Base-by-base conservation (phyloP, 92 coral and sea anemone species). In the Phenganax subtilis region DNA sequence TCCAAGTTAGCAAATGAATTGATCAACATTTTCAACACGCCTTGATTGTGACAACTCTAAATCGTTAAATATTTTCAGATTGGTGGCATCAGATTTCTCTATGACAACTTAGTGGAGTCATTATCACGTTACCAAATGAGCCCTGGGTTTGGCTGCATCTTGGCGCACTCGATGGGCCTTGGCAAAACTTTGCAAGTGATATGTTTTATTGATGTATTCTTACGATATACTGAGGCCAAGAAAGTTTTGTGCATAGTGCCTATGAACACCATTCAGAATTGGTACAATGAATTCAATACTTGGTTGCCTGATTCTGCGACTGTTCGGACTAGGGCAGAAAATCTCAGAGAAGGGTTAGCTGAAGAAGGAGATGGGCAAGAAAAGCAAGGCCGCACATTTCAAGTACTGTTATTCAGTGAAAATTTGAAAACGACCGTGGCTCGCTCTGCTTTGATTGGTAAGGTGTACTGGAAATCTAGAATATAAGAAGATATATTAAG, bases 121-220 rank as follows among this genome's bases (percentile, higher is more conserved):
- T 86, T 94, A 15, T 86, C 84, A n/a, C 97, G 97, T 51, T 86
- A 71, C 75, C 80, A 90, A 53, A 86, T 88, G 28, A 92, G 96
- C 63, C 57, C 89, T 63, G 98, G 98, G 3, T 92, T 94, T 87
- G 98, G 98, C 16, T 94, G 98, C 78, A 94, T 94, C 57, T 71
- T 94, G 10, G 98, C 98, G 2, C 98, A 94, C 74, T 85, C 97
- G 10, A 94, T 94, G 98, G 98, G 98, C 2, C 96, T 94, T 0
- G 98, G 98, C 0, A 94, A 94, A 77, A 94, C 98, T 2, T 89
- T 94, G 29, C 97, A 94, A 86, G 85, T 94, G 8, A 85, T 87
- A 58, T 88, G 94, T 54, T 94, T 94, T 81, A 75, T 89, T 69
- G 98, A 94, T 70, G 89, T 90, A 69, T 90, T 92, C 88, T 88